phyloP scores from a whole-genome alignment of 1,140 invertebrate species.

The Chrysoperla carnea region DNA sequence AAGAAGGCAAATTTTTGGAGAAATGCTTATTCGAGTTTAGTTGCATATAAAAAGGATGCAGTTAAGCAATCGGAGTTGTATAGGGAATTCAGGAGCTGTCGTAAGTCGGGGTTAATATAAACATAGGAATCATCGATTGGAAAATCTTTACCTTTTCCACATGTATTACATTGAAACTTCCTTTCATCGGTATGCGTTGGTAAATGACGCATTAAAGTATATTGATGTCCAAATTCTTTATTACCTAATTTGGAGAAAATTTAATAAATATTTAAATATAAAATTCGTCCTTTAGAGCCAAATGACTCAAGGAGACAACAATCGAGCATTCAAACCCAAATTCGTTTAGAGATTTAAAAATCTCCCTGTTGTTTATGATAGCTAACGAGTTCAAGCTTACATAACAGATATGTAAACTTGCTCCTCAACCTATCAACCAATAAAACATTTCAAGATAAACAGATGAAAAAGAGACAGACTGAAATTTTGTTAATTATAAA shows the following conservation, averaged over 20 bases:
- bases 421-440: too few relatives aligned
- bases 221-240: slow-evolving; percentile 57
- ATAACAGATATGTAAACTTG: background rate
- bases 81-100: too few relatives aligned
- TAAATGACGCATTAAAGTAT: slow-evolving; percentile 60
- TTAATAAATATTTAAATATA: background rate
- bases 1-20: too few relatives aligned
- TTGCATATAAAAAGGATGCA: too few relatives aligned
- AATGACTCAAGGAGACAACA: background rate
- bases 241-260: slow-evolving; percentile 23
- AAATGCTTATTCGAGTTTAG: too few relatives aligned
- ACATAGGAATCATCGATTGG: background rate
- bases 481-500: too few relatives aligned
- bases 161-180: slow-evolving; percentile 60
- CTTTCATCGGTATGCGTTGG: slow-evolving; percentile 69
- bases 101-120: too few relatives aligned
- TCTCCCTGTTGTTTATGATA: background rate
- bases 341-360: background rate
- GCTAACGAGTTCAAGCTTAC: background rate
- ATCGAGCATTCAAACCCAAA: background rate
- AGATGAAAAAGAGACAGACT: too few relatives aligned
- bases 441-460: too few relatives aligned
- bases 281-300: background rate
- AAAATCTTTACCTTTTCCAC: slow-evolving; percentile 28
- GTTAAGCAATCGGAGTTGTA: too few relatives aligned